A percentile compares a stretch with the other conserved stretches of the same genome.
These are phyloP conservation scores for Cylas formicarius DNA, from an alignment of 1,140 invertebrate genomes.

Conservation along the genomic window DNA sequence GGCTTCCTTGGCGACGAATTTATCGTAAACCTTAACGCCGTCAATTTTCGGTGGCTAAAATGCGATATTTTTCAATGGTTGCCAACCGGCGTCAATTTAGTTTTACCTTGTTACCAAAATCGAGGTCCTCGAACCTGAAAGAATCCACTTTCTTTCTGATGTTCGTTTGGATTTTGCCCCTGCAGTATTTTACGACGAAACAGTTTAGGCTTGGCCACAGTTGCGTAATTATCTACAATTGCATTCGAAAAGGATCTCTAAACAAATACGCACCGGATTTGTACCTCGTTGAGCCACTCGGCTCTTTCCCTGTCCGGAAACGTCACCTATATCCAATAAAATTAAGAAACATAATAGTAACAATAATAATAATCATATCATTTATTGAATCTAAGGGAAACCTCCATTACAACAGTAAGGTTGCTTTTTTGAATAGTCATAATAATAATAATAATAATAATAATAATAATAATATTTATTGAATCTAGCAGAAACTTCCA, in stretches of 20 bases:
- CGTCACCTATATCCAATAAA: constrained; percentile 71
- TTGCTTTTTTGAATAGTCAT: too few relatives aligned
- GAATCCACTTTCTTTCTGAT: constrained; percentile 74
- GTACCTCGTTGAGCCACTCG: constrained; percentile 89
- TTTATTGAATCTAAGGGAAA: constrained; percentile 4
- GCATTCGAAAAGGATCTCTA: constrained; percentile 1
- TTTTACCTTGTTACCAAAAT: constrained; percentile 78
- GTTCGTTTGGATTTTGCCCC: constrained; percentile 73
- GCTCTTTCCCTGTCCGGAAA: constrained; percentile 89
- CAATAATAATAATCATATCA: constrained; percentile 3
- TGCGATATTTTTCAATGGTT: constrained; percentile 34
- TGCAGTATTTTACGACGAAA: constrained; percentile 71
- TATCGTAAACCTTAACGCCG: constrained; percentile 89
- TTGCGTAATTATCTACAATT: constrained; percentile 70
- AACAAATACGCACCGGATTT: background rate
- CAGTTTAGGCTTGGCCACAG: constrained; percentile 91
- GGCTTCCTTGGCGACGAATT: constrained; percentile 81
- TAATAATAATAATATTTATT: too few relatives aligned
- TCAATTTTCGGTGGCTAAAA: constrained; percentile 79
- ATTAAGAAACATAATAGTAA: constrained; percentile 6
- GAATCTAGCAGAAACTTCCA: too few relatives aligned
- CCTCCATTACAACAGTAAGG: background rate
- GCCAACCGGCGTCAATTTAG: background rate
- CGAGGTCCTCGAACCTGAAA: constrained; percentile 86
- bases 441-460: too few relatives aligned